Conservation (phyloP, 1,140 invertebrate genomes). For the Acyrthosiphon pisum region DNA sequence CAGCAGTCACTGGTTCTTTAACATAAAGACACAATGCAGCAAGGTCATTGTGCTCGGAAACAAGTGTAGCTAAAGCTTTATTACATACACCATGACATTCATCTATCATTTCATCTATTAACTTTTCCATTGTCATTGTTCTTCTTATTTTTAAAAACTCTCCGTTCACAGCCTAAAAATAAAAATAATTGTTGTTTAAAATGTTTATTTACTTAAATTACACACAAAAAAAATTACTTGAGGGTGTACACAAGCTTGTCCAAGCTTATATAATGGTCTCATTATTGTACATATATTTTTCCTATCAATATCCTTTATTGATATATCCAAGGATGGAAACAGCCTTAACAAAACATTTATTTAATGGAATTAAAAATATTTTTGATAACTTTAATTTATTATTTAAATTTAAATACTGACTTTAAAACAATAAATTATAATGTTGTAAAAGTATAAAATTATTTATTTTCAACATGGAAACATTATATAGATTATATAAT, state of each 20-base stretch:
- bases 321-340: constrained; percentile 43
- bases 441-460: not conserved
- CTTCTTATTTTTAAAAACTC: constrained; percentile 68
- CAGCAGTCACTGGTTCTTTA: constrained; percentile 67
- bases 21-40: constrained; percentile 75
- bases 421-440: no score
- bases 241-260: constrained; percentile 79
- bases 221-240: constrained; percentile 63
- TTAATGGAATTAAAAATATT: not conserved
- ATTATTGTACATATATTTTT: constrained; percentile 64
- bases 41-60: constrained; percentile 73
- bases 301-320: constrained; percentile 46
- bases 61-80: constrained; percentile 70
- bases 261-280: constrained; percentile 71
- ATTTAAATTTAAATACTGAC: no score
- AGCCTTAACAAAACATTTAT: not conserved
- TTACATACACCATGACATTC: constrained; percentile 73
- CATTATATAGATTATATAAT: not conserved
- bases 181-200: not conserved
- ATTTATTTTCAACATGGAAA: not conserved
- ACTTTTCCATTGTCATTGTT: constrained; percentile 74
- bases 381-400: no score
- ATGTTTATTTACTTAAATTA: not conserved
- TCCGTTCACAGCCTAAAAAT: constrained; percentile 66
- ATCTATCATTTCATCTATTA: constrained; percentile 72